These are phyloP conservation scores for Discoglossus pictus DNA, from an alignment of 2,797 vertebrate genomes.

Conservation along the genomic window DNA sequence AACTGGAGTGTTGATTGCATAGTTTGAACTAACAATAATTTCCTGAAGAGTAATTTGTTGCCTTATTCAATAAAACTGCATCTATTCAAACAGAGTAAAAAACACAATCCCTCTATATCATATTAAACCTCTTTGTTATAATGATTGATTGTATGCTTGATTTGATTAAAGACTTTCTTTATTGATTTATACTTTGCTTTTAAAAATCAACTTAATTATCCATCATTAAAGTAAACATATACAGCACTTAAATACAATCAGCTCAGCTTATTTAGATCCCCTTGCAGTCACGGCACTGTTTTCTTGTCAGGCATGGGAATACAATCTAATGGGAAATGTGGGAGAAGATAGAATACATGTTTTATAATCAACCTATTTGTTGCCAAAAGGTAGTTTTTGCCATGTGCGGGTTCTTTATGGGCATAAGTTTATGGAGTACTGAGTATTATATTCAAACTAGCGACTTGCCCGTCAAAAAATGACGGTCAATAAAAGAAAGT, in stretches of 20 bases:
- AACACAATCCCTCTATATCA: constrained; percentile 61
- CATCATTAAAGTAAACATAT: constrained; percentile 48
- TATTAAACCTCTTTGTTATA: constrained; percentile 56
- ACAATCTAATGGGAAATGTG: constrained; percentile 3
- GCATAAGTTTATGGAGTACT: no score
- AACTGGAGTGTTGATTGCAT: constrained; percentile 65
- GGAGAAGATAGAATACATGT: constrained; percentile 12
- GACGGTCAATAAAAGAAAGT: no score
- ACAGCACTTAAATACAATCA: constrained; percentile 13
- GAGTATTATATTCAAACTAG: no score
- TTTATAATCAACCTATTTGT: constrained; percentile 1
- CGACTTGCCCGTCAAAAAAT: no score
- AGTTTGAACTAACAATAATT: constrained; percentile 67
- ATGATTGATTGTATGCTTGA: constrained; percentile 59
- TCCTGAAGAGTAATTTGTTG: constrained; percentile 65
- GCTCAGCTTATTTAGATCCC: constrained; percentile 6
- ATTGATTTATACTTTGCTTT: constrained; percentile 62
- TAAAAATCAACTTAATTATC: constrained; percentile 59
- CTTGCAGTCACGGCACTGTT: constrained; percentile 7
- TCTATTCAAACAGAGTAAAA: constrained; percentile 61
- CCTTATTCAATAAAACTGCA: constrained; percentile 62
- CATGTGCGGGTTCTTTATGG: constrained; percentile 13
- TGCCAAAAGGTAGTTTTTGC: constrained; percentile 10
- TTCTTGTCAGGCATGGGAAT: constrained; percentile 10
- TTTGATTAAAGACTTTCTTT: constrained; percentile 58